Conservation (phyloP, 1,140 invertebrate species). For the Aporrectodea caliginosa region DNA sequence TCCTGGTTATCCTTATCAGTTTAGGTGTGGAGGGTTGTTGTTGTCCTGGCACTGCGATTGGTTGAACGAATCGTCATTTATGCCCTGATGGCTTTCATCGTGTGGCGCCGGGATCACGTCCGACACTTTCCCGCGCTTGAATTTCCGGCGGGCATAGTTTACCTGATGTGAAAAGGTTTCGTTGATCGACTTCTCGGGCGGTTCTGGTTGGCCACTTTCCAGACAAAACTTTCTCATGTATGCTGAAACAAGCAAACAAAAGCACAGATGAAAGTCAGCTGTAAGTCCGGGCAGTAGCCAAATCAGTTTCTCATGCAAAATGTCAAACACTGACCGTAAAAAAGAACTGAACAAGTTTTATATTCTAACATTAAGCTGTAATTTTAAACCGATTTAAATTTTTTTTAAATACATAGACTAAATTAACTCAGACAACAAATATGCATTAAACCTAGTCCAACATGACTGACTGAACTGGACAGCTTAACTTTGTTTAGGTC, state of each 20-base stretch:
- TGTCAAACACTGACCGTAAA: too few species aligned
- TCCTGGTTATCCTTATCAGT: neutral
- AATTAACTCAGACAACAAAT: too few species aligned
- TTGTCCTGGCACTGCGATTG: neutral
- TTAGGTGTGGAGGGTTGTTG: neutral
- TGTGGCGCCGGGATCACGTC: constrained; percentile 7
- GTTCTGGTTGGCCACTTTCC: constrained; percentile 16
- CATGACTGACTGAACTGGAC: too few species aligned
- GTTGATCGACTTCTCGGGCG: constrained; percentile 21
- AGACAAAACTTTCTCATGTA: constrained; percentile 26
- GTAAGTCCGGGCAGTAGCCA: too few species aligned
- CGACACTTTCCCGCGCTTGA: constrained; percentile 11
- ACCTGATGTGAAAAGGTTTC: constrained; percentile 26
- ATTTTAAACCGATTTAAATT: too few species aligned
- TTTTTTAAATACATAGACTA: too few species aligned
- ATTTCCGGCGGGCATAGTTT: constrained; percentile 24
- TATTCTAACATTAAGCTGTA: too few species aligned
- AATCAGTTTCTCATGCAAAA: too few species aligned
- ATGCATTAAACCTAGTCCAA: too few species aligned
- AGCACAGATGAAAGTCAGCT: too few species aligned
- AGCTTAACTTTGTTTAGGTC: too few species aligned
- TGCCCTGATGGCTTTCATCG: neutral
- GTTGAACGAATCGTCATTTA: neutral
- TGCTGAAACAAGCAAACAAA: constrained; percentile 6
- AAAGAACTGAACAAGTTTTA: too few species aligned